Evolutionary conservation across 2,797 vertebrate genomes (phyloP).

Genomic region (Vespertilio murinus): DNA sequence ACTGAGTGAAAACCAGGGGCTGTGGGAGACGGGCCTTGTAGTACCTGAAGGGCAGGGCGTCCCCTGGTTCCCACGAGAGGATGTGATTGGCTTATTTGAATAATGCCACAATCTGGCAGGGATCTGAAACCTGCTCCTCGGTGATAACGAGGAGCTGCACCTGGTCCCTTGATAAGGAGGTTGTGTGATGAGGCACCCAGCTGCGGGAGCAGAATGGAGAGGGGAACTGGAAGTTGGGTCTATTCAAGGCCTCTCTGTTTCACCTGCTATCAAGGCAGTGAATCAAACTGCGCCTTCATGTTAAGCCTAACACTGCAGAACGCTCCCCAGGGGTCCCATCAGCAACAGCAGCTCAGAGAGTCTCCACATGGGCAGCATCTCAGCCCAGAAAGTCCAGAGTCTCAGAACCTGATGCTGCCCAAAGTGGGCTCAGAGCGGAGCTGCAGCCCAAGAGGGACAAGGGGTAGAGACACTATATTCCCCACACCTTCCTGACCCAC

Average conservation of each 20-base stretch:
- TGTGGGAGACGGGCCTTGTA: neutral
- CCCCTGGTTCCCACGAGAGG: neutral
- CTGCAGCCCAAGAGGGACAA: neutral
- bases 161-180: neutral
- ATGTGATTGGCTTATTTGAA: neutral
- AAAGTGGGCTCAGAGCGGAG: neutral
- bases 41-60: neutral
- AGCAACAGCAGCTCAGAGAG: neutral
- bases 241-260: neutral
- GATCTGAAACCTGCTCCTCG: neutral
- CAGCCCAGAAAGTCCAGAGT: neutral
- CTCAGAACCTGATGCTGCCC: neutral
- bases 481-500: neutral
- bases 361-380: neutral
- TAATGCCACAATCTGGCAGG: neutral
- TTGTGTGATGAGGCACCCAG: neutral
- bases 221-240: neutral
- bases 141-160: neutral
- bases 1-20: neutral
- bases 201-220: neutral
- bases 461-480: fast-evolving
- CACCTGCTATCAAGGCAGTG: neutral
- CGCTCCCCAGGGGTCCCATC: neutral
- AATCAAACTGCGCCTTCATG: neutral
- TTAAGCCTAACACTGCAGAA: neutral